A percentile compares a stretch with the other conserved stretches of the same genome.
Evolutionary conservation across 2,797 vertebrate species (phyloP).

Genomic region (Sardinella longiceps): DNA sequence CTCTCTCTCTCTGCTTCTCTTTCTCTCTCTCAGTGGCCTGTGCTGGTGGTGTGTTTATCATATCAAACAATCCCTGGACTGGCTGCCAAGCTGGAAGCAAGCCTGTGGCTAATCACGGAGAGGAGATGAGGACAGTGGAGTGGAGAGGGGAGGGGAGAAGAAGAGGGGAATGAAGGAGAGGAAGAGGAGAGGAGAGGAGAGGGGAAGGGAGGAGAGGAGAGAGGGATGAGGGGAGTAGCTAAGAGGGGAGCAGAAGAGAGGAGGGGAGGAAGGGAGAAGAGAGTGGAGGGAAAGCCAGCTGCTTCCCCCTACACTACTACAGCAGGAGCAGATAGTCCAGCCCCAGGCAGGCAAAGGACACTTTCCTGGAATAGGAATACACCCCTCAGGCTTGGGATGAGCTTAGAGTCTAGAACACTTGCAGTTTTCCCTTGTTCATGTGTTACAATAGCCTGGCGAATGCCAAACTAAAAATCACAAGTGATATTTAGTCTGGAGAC

Average conservation of each 20-base stretch:
- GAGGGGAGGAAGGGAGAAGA: not conserved
- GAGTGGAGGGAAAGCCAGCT: not conserved
- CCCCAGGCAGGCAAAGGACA: not conserved
- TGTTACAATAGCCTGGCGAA: too few relatives aligned
- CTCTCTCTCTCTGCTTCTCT: not conserved
- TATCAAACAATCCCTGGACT: constrained; percentile 27
- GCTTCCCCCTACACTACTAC: not conserved
- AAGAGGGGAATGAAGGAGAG: not conserved
- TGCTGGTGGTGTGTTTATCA: constrained; percentile 40
- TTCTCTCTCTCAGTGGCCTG: not conserved
- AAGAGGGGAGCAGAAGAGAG: too few relatives aligned
- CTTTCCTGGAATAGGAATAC: not conserved
- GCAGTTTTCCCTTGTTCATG: too few relatives aligned
- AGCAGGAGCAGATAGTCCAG: not conserved
- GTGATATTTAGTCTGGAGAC: too few relatives aligned
- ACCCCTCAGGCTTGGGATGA: not conserved
- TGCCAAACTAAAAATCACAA: too few relatives aligned
- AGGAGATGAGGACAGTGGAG: not conserved
- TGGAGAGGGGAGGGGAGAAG: not conserved
- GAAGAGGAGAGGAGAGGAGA: too few relatives aligned
- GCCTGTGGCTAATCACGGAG: not conserved
- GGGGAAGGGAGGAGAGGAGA: too few relatives aligned
- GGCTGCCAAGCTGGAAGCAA: constrained; percentile 26
- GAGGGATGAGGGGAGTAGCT: too few relatives aligned
- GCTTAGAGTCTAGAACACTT: too few relatives aligned